Percentiles rank a stretch among this genome's conserved stretches.
Conservation (phyloP, 1,140 invertebrate genomes). For the Solen grandis region DNA sequence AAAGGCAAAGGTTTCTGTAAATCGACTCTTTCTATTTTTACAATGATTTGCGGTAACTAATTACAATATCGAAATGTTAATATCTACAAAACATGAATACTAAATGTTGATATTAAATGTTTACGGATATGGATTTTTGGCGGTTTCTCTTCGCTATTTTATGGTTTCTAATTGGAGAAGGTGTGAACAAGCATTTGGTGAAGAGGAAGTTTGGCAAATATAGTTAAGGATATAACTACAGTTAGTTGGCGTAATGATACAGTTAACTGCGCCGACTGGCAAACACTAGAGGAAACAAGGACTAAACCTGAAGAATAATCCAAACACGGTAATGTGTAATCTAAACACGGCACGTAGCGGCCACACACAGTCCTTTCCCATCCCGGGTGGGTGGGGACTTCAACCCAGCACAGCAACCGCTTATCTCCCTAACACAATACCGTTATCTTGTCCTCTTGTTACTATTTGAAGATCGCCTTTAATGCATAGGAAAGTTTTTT, state of each 20-base stretch:
- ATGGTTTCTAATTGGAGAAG: conserved; percentile 44
- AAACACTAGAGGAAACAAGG: conserved; percentile 25
- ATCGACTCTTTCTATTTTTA: too few relatives aligned
- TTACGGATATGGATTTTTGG: conserved; percentile 3
- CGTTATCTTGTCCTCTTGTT: too few relatives aligned
- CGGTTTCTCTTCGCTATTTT: conserved; percentile 6
- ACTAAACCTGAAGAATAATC: conserved; percentile 21
- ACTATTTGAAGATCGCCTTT: too few relatives aligned
- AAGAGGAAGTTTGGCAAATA: conserved; percentile 7
- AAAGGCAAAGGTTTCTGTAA: too few relatives aligned
- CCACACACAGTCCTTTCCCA: too few relatives aligned
- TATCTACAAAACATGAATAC: too few relatives aligned
- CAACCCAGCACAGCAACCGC: too few relatives aligned
- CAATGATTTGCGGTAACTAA: too few relatives aligned
- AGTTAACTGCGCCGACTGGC: conserved; percentile 27
- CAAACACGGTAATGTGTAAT: conserved; percentile 40
- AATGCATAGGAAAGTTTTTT: too few relatives aligned
- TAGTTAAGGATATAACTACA: conserved; percentile 20
- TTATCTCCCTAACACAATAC: too few relatives aligned
- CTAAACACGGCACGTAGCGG: conserved; percentile 33
- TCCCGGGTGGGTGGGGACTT: too few relatives aligned
- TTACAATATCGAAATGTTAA: too few relatives aligned
- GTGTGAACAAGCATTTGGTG: conserved; percentile 44
- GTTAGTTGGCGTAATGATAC: conserved; percentile 39
- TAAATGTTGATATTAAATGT: not conserved